Evolutionary conservation across 2,888 invertebrate genomes (phyloP).

Genomic region (Phytoseiulus persimilis): DNA sequence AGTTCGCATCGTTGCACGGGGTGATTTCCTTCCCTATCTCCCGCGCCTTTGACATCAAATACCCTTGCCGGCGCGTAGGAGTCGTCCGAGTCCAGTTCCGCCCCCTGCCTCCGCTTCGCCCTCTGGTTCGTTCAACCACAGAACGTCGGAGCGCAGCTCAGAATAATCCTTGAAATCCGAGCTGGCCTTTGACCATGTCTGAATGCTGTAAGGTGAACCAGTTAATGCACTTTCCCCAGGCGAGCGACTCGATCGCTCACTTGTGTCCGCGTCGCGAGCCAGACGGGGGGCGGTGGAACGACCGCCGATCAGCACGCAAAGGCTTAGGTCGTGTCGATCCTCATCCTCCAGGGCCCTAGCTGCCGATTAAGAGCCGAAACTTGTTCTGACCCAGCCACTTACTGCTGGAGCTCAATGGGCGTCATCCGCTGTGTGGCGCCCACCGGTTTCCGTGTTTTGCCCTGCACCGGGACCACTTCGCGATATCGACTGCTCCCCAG

Average conservation of each 20-base stretch:
- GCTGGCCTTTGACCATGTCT: not conserved
- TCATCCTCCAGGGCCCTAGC: not conserved
- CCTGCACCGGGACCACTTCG: not conserved
- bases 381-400: not conserved
- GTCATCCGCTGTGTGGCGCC: not conserved
- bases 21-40: not conserved
- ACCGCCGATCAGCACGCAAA: not conserved
- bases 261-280: not conserved
- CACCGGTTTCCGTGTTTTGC: not conserved
- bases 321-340: not conserved
- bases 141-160: not conserved
- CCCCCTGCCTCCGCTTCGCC: not conserved
- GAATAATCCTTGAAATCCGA: not conserved
- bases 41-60: not conserved
- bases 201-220: not conserved
- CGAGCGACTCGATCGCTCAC: not conserved
- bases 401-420: not conserved
- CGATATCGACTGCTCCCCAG: not conserved
- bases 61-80: not conserved
- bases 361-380: not conserved
- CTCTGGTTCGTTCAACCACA: not conserved
- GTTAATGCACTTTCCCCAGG: not conserved
- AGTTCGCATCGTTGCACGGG: not conserved
- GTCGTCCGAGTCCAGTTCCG: not conserved
- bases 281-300: not conserved